Evolutionary conservation across 2,797 vertebrate species (phyloP).

Genomic region (Loris lydekkerianus): DNA sequence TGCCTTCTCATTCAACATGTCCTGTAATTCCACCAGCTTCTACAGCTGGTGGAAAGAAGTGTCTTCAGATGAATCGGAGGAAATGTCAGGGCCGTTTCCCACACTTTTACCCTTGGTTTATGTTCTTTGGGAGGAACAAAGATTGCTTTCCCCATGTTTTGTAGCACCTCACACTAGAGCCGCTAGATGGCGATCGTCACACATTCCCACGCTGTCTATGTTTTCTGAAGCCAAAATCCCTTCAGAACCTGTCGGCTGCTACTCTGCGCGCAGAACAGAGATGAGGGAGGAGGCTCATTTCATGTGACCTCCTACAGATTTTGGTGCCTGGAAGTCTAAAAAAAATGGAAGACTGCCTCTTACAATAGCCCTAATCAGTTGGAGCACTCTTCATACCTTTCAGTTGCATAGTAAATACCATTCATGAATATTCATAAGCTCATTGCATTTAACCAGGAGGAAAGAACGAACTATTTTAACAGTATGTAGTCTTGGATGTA

Average conservation of each 20-base stretch:
- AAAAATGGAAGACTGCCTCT: constrained; percentile 15
- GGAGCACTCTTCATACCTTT: constrained; percentile 27
- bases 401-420: constrained; percentile 52
- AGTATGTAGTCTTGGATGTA: constrained; percentile 24
- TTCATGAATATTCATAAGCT: constrained; percentile 74
- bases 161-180: background rate
- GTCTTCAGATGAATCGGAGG: background rate
- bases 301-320: background rate
- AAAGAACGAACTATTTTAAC: constrained; percentile 52
- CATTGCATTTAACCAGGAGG: constrained; percentile 34
- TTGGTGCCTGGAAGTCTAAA: background rate
- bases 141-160: background rate
- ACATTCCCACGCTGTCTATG: background rate
- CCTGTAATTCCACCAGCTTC: background rate
- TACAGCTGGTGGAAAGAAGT: background rate
- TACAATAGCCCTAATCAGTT: constrained; percentile 58
- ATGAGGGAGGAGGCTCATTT: constrained; percentile 2
- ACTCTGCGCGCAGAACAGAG: background rate
- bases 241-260: background rate
- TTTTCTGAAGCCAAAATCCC: background rate
- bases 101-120: background rate
- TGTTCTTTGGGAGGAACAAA: background rate
- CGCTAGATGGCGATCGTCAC: constrained; percentile 79
- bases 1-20: background rate
- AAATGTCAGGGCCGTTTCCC: background rate